Evolutionary conservation across 2,888 invertebrate genomes (phyloP), one percentile per base, ranked within the genome.

Genomic region (Linnaemya vulpina): DNA sequence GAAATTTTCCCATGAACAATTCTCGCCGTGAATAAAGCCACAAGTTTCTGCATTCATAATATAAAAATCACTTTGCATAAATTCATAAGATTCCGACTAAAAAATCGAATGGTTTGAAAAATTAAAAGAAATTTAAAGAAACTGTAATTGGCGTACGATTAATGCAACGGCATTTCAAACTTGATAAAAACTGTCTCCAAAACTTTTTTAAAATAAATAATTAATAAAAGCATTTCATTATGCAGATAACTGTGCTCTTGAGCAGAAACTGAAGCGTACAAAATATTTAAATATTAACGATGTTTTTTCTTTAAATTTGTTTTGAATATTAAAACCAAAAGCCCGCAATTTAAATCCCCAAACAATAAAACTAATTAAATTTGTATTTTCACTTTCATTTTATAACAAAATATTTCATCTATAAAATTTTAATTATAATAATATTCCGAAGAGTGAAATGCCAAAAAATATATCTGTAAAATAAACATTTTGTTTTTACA

Each of bases 341-440:
- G 15, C 15, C 13, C 25, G n/a, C n/a, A 25, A 25, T 55, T 58
- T 58, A 30, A 13, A n/a, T 30, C 8, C 15, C 20, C 9, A n/a
- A 58, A 58, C n/a, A n/a, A 35, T 30, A 58, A 30, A 58, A 58
- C 58, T n/a, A 30, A 58, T n/a, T 58, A 58, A 58, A 35, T 0
- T n/a, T 0, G n/a, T 35, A 35, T 35, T 35, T 58, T 58, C 9
- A 58, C 58, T 58, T 58, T 58, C 58, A 58, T 58, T 58, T 58
- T 58, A n/a, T n/a, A 35, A n/a, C 25, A 25, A 22, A 55, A 51
- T 20, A 51, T 25, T 15, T 15, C 20, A 5, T 22, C 15, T 15
- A 15, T 25, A 15, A 51, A 51, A 11, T 8, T 3, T 10, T 20
- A 11, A 22, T 51, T 51, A 11, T 17, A 4, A 20, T 20, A 10